Evolutionary conservation across 2,113 vertebrate genomes (phyloP).

Genomic region (Atherinomorus stipes): DNA sequence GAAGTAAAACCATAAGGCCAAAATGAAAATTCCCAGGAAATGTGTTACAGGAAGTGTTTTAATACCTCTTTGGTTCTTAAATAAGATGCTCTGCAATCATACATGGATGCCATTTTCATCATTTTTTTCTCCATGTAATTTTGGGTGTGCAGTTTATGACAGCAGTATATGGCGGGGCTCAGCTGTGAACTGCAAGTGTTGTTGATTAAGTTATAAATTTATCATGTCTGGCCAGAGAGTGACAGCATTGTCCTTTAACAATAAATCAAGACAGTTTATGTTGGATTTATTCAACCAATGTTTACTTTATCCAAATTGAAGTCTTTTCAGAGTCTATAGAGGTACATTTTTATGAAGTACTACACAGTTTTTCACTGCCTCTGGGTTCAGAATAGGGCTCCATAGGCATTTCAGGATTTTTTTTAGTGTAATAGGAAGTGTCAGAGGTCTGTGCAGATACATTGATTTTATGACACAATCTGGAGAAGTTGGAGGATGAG

Average conservation of each 20-base stretch:
- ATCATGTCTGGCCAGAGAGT: not conserved
- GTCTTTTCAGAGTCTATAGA: not conserved
- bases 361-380: not conserved
- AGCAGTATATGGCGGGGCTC: not conserved
- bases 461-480: constrained; percentile 72
- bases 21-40: not conserved
- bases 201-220: constrained; percentile 41
- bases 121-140: not conserved
- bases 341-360: constrained; percentile 8
- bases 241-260: constrained; percentile 10
- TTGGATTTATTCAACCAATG: constrained; percentile 25
- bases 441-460: constrained; percentile 47
- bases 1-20: not conserved
- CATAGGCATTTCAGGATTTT: constrained; percentile 44
- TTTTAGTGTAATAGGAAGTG: constrained; percentile 42
- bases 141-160: not conserved
- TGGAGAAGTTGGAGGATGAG: constrained; percentile 31
- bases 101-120: not conserved
- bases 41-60: not conserved
- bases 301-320: not conserved
- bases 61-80: not conserved
- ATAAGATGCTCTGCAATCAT: not conserved
- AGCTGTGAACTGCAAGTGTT: constrained; percentile 23
- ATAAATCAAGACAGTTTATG: not conserved
- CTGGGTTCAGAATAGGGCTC: constrained; percentile 16